Base-by-base conservation (phyloP, 2,113 vertebrate genomes). In the Columbina picui region DNA sequence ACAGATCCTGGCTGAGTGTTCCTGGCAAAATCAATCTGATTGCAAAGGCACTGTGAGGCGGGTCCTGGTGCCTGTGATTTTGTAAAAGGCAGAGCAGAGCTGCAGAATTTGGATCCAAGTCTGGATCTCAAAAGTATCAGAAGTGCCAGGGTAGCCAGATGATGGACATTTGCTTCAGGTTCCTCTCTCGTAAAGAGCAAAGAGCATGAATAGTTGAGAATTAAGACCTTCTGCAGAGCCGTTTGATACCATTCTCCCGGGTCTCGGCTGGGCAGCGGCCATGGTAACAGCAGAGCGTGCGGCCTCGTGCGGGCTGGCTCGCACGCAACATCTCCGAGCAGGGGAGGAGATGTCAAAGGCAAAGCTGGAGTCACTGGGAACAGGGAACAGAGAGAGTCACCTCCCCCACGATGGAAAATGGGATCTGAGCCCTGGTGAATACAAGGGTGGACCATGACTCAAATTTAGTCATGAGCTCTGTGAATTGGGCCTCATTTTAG, bases 251-350 rank as follows among this genome's bases (percentile, higher is more conserved):
- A 7, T 43, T 90, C 64, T 64, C 21, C 7, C 68, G 90, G 36
- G 57, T 90, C 90, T 91, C 21, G 3, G 59, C 93, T 92, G 88
- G 88, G 90, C 93, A 94, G 86, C 95, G 96, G 92, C 95, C 88
- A 95, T 96, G 93, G 92, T 86, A 94, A 95, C 92, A 84, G 76
- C 90, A 47, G 73, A 84, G 79, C 18, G 27, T 75, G 65, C 78
- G 87, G 89, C 84, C 89, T 73, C 23, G 63, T 50, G 63, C 27
- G 57, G 92, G 77, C 82, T 61, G 63, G 52, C 69, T 52, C 52
- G 21, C 39, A 43, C 5, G 32, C 55, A 75, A 36, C 27, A 3
- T 30, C 67, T 84, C 80, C 87, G 43, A 61, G 65, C 56, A 38
- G 73, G 41, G 45, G 77, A 90, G 41, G 83, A 89, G 65, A 65